These are phyloP conservation scores for Cygnus buccinator DNA, from an alignment of 2,113 vertebrate species.

Conservation along the genomic window DNA sequence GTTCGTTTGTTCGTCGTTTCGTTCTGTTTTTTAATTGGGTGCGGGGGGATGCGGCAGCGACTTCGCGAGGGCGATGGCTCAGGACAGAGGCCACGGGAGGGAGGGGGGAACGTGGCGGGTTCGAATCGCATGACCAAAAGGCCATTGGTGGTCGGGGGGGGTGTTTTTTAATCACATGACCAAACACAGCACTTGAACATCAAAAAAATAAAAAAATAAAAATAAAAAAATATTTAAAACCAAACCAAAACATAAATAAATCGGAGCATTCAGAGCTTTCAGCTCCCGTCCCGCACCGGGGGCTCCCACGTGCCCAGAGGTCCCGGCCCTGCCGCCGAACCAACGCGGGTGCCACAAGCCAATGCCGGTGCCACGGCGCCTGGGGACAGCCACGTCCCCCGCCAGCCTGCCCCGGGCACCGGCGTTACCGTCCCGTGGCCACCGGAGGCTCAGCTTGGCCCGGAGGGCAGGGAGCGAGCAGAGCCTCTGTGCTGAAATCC, in stretches of 20 bases:
- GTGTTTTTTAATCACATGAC: background rate
- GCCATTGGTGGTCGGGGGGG: background rate
- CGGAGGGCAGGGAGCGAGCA: too few species aligned
- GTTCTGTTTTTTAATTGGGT: background rate
- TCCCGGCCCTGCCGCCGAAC: background rate
- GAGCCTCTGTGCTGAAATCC: too few species aligned
- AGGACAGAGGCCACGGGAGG: background rate
- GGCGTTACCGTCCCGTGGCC: too few species aligned
- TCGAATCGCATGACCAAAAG: slow-evolving; percentile 2
- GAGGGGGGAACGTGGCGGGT: background rate
- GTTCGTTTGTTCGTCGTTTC: background rate
- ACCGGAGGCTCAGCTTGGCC: too few species aligned
- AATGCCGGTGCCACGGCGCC: background rate
- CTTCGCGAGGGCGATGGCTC: background rate
- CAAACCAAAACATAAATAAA: background rate
- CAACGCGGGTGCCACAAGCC: background rate
- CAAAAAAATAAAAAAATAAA: background rate
- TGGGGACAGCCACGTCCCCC: fast-evolving
- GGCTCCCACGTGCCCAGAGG: too few species aligned
- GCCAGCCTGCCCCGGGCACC: too few species aligned
- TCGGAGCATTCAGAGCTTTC: background rate
- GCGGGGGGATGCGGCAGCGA: background rate
- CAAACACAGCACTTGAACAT: slow-evolving; percentile 57
- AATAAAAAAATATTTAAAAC: background rate
- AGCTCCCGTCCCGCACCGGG: background rate